Evolutionary conservation across 2,797 vertebrate genomes (phyloP), one percentile per base, ranked within the genome.

Genomic region (Acestrorhynchus altus): DNA sequence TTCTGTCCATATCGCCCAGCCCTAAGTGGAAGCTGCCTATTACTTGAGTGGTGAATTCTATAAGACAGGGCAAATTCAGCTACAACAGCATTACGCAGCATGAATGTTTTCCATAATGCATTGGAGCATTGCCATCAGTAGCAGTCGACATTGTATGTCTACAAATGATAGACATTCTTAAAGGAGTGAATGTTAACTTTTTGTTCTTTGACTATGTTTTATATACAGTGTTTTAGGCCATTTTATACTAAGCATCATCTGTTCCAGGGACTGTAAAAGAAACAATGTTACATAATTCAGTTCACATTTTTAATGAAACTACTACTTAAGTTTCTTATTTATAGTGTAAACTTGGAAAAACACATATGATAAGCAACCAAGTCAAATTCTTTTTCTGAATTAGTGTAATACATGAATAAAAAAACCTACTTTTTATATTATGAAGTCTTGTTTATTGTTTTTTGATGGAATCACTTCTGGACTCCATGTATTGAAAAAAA

Each of bases 21-120:
- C n/a, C n/a, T n/a, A n/a, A n/a, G 56, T 80, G 35, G 59, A 46
- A 72, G 71, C 49, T 72, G 77, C 82, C 44, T 82, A 86, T 85
- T 90, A 91, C 89, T 91, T 93, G 90, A 93, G 90, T 83, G 46
- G 39, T 61, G 24, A 54, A 47, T 42, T 61, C 20, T 54, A 61
- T 47, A 16, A 74, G 20, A 26, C 28, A 35, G 18, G 18, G 26
- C 40, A 13, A 67, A 51, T 47, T 72, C 40, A 74, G 46, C 12
- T 74, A 52, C 61, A 72, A 42, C 0, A 9, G 9, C 2, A 67
- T 47, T 4, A 77, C 39, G 46, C 35, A 20, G 61, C 51, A 47
- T 56, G 39, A 64, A 71, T 16, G 15, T 66, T 44, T 40, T 63
- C 15, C 39, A 39, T 20, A 13, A 44, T 51, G 22, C 22, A 54